Conservation (phyloP, 2,888 invertebrate species). For the Electrophaes corylata region DNA sequence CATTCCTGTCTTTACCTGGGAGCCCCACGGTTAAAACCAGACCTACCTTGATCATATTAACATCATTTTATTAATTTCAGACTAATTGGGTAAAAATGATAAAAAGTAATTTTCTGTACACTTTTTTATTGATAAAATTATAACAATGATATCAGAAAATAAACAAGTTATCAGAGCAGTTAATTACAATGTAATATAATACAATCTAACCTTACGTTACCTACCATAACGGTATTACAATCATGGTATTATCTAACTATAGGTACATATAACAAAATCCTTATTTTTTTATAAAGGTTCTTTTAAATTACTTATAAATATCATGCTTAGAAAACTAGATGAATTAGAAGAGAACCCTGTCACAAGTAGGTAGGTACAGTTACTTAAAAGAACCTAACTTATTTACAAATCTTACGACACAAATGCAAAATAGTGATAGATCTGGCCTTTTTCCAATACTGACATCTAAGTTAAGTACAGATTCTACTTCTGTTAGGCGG, state of each 20-base stretch:
- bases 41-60: too few species aligned
- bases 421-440: constrained; percentile 6
- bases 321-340: background rate
- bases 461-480: constrained; percentile 63
- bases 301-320: background rate
- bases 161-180: constrained; percentile 51
- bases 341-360: background rate
- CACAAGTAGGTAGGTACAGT: background rate
- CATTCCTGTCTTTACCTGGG: too few species aligned
- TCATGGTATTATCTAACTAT: too few species aligned
- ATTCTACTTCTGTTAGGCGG: constrained; percentile 67
- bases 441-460: constrained; percentile 51
- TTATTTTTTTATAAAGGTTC: background rate
- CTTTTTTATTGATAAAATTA: constrained; percentile 39
- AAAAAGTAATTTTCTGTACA: constrained; percentile 37
- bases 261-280: background rate
- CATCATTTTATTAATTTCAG: too few species aligned
- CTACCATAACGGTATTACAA: background rate
- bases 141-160: constrained; percentile 44
- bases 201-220: too few species aligned
- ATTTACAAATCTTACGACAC: background rate
- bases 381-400: background rate
- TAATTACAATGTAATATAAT: constrained; percentile 33
- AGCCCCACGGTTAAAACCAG: too few species aligned
- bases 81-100: constrained; percentile 34